phyloP scores from a whole-genome alignment of 2,888 invertebrate genomes.

The Scaptomyza flava region DNA sequence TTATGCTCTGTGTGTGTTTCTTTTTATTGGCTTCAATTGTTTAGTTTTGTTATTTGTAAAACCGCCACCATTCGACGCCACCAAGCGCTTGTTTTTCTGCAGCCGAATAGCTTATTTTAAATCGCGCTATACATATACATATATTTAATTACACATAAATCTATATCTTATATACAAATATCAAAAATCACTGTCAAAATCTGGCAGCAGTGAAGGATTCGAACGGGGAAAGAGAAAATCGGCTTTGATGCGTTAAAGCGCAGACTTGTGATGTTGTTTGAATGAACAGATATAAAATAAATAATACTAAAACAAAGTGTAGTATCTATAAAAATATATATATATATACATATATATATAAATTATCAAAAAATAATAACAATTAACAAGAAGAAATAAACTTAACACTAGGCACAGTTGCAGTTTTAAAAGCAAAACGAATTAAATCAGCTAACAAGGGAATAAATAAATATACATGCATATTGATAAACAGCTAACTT shows the following conservation, averaged over 20 bases:
- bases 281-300: constrained; percentile 37
- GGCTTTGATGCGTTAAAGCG: constrained; percentile 61
- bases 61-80: constrained; percentile 44
- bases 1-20: constrained; percentile 37
- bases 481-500: constrained; percentile 15
- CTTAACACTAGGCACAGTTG: constrained; percentile 41
- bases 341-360: constrained; percentile 36
- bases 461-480: constrained; percentile 37
- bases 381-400: constrained; percentile 39
- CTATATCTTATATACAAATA: constrained; percentile 26
- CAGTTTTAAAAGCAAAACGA: constrained; percentile 19
- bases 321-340: constrained; percentile 44
- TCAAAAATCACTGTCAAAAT: constrained; percentile 21
- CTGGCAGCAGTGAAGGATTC: constrained; percentile 32
- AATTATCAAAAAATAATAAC: constrained; percentile 41
- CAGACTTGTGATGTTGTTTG: constrained; percentile 71
- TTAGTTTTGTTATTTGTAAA: constrained; percentile 44
- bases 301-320: constrained; percentile 49
- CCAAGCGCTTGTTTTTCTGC: constrained; percentile 62
- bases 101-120: constrained; percentile 32
- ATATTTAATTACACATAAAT: constrained; percentile 15
- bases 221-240: constrained; percentile 11
- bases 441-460: constrained; percentile 47
- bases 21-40: constrained; percentile 34
- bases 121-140: constrained; percentile 13